A percentile compares a stretch with the other conserved stretches of the same genome.
These are phyloP conservation scores for Metacarcinus magister DNA, from an alignment of 2,888 invertebrate species.

Conservation along the genomic window DNA sequence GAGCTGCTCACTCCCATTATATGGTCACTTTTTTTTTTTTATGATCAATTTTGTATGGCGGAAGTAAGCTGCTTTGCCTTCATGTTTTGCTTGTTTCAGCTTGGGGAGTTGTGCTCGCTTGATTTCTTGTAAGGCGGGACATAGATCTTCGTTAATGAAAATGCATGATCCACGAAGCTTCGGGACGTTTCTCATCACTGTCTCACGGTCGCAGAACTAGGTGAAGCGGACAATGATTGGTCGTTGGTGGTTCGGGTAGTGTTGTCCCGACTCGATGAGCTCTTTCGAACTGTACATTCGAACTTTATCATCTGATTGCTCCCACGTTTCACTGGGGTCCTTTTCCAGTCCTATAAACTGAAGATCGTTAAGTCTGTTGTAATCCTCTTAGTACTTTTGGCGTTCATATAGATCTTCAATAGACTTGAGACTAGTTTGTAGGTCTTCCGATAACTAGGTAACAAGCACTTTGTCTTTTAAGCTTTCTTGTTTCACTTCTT, in stretches of 20 bases:
- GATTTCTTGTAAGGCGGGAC: background rate
- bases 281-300: background rate
- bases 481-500: background rate
- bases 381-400: background rate
- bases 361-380: background rate
- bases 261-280: constrained; percentile 32
- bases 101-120: background rate
- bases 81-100: constrained; percentile 5
- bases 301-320: background rate
- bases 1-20: background rate
- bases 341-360: constrained; percentile 35
- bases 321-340: background rate
- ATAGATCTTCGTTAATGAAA: background rate
- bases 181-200: constrained; percentile 11
- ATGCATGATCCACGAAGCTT: no score
- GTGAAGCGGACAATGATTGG: background rate
- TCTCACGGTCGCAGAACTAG: constrained; percentile 1
- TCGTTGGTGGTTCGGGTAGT: background rate
- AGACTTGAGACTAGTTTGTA: background rate
- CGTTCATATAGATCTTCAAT: background rate
- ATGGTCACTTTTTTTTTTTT: background rate
- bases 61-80: background rate
- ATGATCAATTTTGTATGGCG: constrained; percentile 11
- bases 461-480: background rate
- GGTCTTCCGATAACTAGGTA: background rate